Conservation (phyloP, 2,113 vertebrate genomes). For the Pagrus major region DNA sequence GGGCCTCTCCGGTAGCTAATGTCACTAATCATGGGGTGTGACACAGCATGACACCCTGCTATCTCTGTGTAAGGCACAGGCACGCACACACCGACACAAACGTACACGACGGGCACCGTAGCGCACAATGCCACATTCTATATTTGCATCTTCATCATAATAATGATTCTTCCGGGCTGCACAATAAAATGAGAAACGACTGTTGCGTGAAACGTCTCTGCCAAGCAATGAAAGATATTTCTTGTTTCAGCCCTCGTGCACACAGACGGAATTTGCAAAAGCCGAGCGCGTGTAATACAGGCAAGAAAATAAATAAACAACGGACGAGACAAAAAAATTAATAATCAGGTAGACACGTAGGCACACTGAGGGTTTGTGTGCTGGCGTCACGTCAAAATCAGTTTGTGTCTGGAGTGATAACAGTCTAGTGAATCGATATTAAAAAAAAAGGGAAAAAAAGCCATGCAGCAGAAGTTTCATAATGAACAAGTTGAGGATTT, state of each 20-base stretch:
- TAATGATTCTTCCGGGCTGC: constrained; percentile 46
- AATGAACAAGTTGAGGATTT: not conserved
- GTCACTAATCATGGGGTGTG: constrained; percentile 75
- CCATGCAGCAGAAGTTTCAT: not conserved
- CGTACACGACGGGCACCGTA: not conserved
- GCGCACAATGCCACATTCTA: constrained; percentile 46
- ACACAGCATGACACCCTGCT: constrained; percentile 73
- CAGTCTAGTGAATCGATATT: not conserved
- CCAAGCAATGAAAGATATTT: constrained; percentile 33
- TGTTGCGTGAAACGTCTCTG: constrained; percentile 50
- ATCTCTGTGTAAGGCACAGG: constrained; percentile 51
- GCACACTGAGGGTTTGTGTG: not conserved
- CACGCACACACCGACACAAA: constrained; percentile 11
- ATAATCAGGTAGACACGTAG: not conserved
- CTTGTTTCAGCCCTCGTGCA: constrained; percentile 6
- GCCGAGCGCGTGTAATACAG: constrained; percentile 5
- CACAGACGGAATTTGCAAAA: not conserved
- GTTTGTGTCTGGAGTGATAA: not conserved
- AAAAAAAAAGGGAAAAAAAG: not conserved
- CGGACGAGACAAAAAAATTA: not conserved
- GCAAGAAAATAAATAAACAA: not conserved
- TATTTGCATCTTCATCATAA: constrained; percentile 59
- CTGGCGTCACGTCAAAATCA: not conserved
- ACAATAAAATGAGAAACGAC: constrained; percentile 41
- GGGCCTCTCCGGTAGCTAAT: constrained; percentile 54